phyloP scores from a whole-genome alignment of 2,113 vertebrate genomes.

The Ursus arctos region DNA sequence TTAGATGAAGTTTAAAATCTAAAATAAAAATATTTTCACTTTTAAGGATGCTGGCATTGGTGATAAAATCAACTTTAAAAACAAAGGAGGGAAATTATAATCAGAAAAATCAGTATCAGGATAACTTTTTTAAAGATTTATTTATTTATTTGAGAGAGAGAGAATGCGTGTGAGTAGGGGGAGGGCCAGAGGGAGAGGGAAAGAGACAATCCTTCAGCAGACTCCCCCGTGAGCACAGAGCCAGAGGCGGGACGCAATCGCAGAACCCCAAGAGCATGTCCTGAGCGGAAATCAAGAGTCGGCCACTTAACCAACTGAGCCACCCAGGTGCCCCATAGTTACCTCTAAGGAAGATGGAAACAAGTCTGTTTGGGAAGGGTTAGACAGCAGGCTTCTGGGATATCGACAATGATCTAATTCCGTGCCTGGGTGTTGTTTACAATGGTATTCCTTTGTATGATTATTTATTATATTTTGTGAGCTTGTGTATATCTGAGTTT shows the following conservation, averaged over 20 bases:
- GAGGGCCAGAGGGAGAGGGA: background rate
- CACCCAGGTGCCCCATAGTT: background rate
- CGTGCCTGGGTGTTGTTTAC: background rate
- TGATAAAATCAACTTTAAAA: background rate
- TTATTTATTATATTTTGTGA: constrained; percentile 16
- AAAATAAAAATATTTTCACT: background rate
- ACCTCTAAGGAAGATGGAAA: background rate
- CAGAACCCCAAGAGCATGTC: background rate
- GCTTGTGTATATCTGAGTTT: background rate
- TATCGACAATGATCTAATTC: background rate
- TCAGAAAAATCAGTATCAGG: background rate
- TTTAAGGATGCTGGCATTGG: background rate
- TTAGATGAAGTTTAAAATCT: constrained; percentile 4
- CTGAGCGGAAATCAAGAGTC: no score
- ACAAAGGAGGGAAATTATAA: background rate
- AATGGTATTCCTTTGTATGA: background rate
- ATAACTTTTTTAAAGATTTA: background rate
- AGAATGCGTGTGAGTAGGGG: background rate
- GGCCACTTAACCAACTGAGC: background rate
- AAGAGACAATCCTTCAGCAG: background rate
- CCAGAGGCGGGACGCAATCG: background rate
- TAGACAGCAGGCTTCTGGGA: background rate
- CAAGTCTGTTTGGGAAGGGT: background rate
- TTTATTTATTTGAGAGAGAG: background rate
- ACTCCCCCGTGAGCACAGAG: background rate